Base-by-base conservation (phyloP, 2,113 vertebrate species). In the Vulpes lagopus region DNA sequence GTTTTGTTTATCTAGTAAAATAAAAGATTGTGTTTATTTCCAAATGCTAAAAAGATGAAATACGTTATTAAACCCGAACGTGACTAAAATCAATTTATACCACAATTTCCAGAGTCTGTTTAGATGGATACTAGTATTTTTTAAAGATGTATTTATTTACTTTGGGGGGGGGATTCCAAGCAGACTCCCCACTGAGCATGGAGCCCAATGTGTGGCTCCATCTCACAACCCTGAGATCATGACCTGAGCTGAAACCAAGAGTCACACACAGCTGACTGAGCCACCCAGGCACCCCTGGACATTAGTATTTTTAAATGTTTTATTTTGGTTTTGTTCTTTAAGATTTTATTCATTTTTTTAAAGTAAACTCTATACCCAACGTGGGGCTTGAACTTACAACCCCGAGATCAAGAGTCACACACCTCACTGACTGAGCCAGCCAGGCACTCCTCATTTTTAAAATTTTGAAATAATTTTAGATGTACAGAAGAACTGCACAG, bases 11-110 rank as follows among this genome's bases (percentile, higher is more conserved):
- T 76, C n/a, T 74, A 62, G 4, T 64, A 73, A 96, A 95, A 79
- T 32, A 82, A 86, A n/a, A 27, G 2, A 9, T 27, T 27, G 49
- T 60, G 9, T 90, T 85, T 67, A 67, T 30, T 95, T 64, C 23
- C 32, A 74, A 53, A 78, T 78, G n/a, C 30, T 86, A 90, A 71
- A n/a, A 86, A 96, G 94, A 83, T 79, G 30, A 83, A 93, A 85
- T 89, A 55, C 5, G 30, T 85, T 81, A 83, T n/a, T 76, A 85
- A 76, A 76, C 35, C 15, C 76, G 38, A 53, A 62, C 84, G 60
- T 84, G 27, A 60, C 83, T 69, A 60, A 93, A 89, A 53, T 90
- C 38, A 53, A 55, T 62, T 95, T 81, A 69, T 25, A n/a, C 19
- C 49, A 32, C 51, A 67, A 51, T 93, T 95, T 95, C 55, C 64